Evolutionary conservation across 2,888 invertebrate species (phyloP).

Genomic region (Synergus japonicus): DNA sequence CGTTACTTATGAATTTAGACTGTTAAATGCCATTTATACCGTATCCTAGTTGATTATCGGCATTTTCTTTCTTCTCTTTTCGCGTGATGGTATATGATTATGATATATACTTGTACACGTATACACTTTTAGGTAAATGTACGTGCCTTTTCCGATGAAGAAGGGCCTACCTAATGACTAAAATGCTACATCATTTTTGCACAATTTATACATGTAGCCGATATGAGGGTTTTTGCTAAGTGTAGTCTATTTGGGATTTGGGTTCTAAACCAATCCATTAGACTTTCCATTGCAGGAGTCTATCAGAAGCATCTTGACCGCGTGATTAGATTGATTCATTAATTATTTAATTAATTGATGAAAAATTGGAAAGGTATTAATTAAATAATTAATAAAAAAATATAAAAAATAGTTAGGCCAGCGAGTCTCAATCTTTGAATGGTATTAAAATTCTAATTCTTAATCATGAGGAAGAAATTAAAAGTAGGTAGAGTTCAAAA

Average conservation of each 20-base stretch:
- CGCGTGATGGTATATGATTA: not conserved
- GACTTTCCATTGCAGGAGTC: conserved; percentile 7
- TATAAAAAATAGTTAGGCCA: conserved; percentile 25
- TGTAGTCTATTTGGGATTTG: conserved; percentile 40
- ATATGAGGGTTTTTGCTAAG: conserved; percentile 62
- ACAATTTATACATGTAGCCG: conserved; percentile 67
- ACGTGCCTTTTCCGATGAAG: conserved; percentile 62
- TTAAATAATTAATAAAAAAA: conserved; percentile 17
- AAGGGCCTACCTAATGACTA: conserved; percentile 61
- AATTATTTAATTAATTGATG: conserved; percentile 30
- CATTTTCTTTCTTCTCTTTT: conserved; percentile 44
- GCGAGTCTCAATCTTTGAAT: conserved; percentile 47
- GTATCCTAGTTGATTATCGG: conserved; percentile 39
- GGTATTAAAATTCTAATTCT: not conserved
- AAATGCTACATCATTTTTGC: conserved; percentile 65
- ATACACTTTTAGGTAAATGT: conserved; percentile 56
- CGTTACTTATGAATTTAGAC: conserved; percentile 5
- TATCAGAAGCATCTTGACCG: conserved; percentile 5
- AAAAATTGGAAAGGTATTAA: not conserved
- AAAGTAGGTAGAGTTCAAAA: conserved; percentile 25
- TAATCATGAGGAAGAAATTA: not conserved
- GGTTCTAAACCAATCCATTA: conserved; percentile 6
- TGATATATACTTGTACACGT: conserved; percentile 43
- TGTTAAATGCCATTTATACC: conserved; percentile 23
- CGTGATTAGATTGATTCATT: conserved; percentile 21